A percentile compares a stretch with the other conserved stretches of the same genome.
Evolutionary conservation across 2,797 vertebrate species (phyloP).

Genomic region (Enteromius anoplus): DNA sequence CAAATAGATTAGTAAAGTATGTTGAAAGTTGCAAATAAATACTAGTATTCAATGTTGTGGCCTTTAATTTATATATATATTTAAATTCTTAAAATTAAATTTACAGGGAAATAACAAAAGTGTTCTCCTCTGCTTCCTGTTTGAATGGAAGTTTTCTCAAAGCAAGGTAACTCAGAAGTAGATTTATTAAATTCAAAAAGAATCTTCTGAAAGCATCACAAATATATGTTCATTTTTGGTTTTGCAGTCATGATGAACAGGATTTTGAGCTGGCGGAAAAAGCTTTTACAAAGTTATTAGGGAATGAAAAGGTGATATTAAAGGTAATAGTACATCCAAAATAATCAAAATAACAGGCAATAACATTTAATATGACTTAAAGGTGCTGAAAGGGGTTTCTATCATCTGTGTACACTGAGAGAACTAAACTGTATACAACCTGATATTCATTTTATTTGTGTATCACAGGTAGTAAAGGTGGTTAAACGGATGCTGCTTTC

Average conservation of each 20-base stretch:
- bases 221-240: background rate
- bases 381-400: background rate
- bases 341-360: background rate
- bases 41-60: background rate
- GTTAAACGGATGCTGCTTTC: too few relatives aligned
- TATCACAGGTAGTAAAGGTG: too few relatives aligned
- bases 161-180: slow-evolving; percentile 73
- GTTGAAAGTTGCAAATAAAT: background rate
- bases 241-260: slow-evolving; percentile 66
- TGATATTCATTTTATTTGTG: too few relatives aligned
- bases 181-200: background rate
- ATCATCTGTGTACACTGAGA: background rate
- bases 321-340: slow-evolving; percentile 57
- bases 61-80: background rate
- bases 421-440: too few relatives aligned
- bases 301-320: slow-evolving; percentile 27
- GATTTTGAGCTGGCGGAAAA: slow-evolving; percentile 56
- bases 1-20: background rate
- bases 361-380: background rate
- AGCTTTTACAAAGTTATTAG: slow-evolving; percentile 63
- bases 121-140: slow-evolving; percentile 80
- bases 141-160: slow-evolving; percentile 82
- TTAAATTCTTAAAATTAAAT: too few relatives aligned
- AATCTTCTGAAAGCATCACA: background rate
- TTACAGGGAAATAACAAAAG: slow-evolving; percentile 68